Conservation (phyloP, 2,797 vertebrate genomes). For the Manis crassicaudata region DNA sequence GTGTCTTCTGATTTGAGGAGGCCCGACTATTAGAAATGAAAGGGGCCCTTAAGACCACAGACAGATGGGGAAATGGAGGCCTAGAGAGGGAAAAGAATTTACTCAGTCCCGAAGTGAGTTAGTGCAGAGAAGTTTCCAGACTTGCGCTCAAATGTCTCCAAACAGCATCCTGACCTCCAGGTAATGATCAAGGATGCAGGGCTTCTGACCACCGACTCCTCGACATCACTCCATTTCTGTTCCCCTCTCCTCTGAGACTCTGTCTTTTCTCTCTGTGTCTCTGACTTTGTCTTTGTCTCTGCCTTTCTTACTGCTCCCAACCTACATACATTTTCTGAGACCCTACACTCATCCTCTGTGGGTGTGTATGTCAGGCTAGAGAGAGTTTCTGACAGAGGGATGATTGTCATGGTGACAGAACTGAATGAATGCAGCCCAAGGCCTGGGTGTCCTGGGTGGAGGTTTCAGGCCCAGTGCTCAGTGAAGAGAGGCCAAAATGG, state of each 20-base stretch:
- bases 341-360: background rate
- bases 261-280: background rate
- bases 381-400: background rate
- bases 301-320: background rate
- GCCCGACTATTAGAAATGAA: background rate
- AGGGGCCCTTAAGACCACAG: background rate
- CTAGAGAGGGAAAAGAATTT: background rate
- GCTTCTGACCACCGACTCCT: background rate
- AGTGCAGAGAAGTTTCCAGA: background rate
- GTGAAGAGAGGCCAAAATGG: background rate
- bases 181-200: background rate
- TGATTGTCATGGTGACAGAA: background rate
- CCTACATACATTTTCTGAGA: background rate
- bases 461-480: too few relatives aligned
- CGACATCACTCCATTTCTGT: background rate
- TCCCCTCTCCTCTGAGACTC: background rate
- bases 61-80: background rate
- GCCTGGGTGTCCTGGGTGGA: background rate
- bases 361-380: background rate
- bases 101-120: background rate
- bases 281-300: background rate
- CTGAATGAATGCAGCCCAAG: background rate
- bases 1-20: conserved; percentile 13
- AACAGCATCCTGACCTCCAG: background rate
- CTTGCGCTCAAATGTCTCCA: background rate